Base-by-base conservation (phyloP, 2,888 invertebrate species). In the Anoplius nigerrimus region DNA sequence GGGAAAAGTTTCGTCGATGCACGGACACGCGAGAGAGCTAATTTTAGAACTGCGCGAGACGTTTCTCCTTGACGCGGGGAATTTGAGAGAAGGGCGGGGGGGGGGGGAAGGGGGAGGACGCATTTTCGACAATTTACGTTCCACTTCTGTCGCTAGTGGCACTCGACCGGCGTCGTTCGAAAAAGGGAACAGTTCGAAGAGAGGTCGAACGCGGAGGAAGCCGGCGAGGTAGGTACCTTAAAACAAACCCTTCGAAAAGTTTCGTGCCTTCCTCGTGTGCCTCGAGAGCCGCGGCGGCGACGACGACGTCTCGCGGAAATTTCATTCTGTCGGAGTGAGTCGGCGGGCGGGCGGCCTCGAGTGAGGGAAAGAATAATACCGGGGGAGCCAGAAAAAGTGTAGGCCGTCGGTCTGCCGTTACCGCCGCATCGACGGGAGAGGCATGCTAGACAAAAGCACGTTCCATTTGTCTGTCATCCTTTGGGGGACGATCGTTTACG, bases 221-320 rank as follows among this genome's bases (percentile, higher is more conserved):
- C 2, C 11, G n/a, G 48, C 63, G 56, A 62, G 66, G 8, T 6
- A 34, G 34, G 34, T 1, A 34, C 65, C 46, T 64, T 71, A 70
- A 78, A 79, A 76, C 76, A 78, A 78, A 72, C 76, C 76, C 66
- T 72, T 69, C 63, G 72, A 61, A n/a, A 78, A 69, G 69, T 76
- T 69, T 69, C 71, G 13, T 51, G 66, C 48, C 76, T 72, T 76
- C 74, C n/a, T n/a, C n/a, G n/a, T n/a, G 76, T 72, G 43, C 27
- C 53, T 21, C 48, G 58, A 51, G 52, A 46, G 46, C 43, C n/a
- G n/a, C n/a, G n/a, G n/a, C n/a, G n/a, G n/a, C n/a, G n/a, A n/a
- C n/a, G n/a, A 3, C 52, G 56, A 63, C 64, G 64, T 70, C 68
- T 66, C 69, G 62, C 66, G 72, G 78, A 79, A 78, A 78, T 78